phyloP scores from a whole-genome alignment of 2,797 vertebrate species.

The Neoniphon sammara region DNA sequence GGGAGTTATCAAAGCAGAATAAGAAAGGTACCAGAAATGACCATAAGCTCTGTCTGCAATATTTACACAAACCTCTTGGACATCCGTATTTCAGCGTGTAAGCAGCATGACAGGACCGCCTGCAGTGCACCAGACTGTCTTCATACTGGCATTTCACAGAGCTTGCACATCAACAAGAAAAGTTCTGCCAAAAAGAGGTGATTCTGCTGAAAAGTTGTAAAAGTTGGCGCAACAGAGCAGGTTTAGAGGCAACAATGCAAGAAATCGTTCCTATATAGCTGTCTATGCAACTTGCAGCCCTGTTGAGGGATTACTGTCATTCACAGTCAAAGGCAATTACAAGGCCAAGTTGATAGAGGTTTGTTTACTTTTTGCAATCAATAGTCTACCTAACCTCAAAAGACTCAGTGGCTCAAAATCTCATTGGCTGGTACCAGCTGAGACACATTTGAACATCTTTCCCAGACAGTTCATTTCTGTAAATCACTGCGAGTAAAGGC shows the following conservation, averaged over 20 bases:
- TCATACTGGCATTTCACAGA: background rate
- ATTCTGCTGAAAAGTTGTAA: background rate
- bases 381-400: background rate
- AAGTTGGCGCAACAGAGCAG: background rate
- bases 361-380: background rate
- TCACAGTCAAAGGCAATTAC: slow-evolving; percentile 5
- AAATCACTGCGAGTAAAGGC: background rate
- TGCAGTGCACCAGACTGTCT: background rate
- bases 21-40: background rate
- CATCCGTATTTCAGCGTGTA: background rate
- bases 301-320: background rate
- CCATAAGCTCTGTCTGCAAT: background rate
- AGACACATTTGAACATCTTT: background rate
- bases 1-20: background rate
- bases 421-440: background rate
- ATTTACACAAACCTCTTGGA: background rate
- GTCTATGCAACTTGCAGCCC: background rate
- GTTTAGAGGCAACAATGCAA: slow-evolving; percentile 12
- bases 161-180: background rate
- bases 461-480: background rate
- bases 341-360: background rate
- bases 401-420: background rate
- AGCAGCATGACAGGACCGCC: background rate
- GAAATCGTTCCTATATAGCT: slow-evolving; percentile 7
- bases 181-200: background rate